Percentiles rank a stretch among this genome's conserved stretches.
phyloP scores from a whole-genome alignment of 2,797 vertebrate species.

The Lophura swinhoii region DNA sequence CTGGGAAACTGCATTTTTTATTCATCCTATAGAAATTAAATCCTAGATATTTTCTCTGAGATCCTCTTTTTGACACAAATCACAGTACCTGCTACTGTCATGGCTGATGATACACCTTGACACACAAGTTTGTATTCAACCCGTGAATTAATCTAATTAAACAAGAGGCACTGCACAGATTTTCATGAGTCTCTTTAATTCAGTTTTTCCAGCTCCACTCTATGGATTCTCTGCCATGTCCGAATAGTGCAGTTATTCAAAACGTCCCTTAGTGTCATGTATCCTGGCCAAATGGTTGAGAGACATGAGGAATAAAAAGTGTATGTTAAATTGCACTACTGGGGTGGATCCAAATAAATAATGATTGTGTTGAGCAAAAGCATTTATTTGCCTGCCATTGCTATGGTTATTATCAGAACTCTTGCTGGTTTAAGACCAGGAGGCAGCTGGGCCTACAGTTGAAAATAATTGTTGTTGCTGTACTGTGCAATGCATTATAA shows the following conservation, averaged over 20 bases:
- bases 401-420: conserved; percentile 31
- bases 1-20: neutral
- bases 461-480: conserved; percentile 43
- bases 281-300: neutral
- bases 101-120: neutral
- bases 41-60: neutral
- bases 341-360: conserved; percentile 14
- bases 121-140: neutral
- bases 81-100: accelerated
- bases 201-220: neutral
- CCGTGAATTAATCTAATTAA: neutral
- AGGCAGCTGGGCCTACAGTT: conserved; percentile 20
- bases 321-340: neutral
- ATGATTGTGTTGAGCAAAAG: neutral
- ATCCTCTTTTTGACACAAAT: neutral
- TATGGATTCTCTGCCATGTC: neutral
- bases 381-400: conserved; percentile 49
- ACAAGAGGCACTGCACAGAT: neutral
- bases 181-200: neutral
- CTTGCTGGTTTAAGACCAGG: conserved; percentile 27
- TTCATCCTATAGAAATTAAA: neutral
- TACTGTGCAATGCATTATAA: neutral
- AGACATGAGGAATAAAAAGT: neutral
- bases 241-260: neutral
- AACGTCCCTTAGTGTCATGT: neutral